Conservation (phyloP, 2,888 invertebrate genomes). For the Lucinisca nassula region DNA sequence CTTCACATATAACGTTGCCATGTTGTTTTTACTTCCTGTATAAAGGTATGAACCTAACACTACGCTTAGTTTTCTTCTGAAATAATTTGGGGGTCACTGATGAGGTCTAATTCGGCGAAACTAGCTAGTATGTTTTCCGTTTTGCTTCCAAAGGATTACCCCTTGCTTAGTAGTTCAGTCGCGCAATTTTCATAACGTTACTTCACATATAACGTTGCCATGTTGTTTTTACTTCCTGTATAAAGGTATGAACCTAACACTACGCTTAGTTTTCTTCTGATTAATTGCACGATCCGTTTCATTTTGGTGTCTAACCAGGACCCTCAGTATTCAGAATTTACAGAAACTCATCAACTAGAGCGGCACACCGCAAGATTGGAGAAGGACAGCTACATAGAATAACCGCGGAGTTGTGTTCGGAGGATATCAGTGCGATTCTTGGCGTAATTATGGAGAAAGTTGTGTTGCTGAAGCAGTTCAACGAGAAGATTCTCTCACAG, state of each 20-base stretch:
- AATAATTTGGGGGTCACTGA: too few relatives aligned
- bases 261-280: not conserved
- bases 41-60: too few relatives aligned
- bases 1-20: too few relatives aligned
- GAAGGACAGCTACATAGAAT: not conserved
- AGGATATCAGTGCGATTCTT: not conserved
- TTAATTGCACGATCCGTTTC: not conserved
- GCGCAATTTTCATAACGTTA: too few relatives aligned
- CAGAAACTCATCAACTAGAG: constrained; percentile 8
- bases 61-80: too few relatives aligned
- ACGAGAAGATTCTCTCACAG: not conserved
- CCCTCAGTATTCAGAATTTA: constrained; percentile 4
- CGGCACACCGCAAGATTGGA: not conserved
- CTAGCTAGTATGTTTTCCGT: too few relatives aligned
- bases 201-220: not conserved
- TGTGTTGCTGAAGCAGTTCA: not conserved
- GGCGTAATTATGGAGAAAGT: not conserved
- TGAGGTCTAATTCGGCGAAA: too few relatives aligned
- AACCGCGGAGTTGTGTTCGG: not conserved
- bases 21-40: too few relatives aligned
- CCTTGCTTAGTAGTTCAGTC: too few relatives aligned
- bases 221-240: not conserved
- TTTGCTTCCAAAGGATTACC: too few relatives aligned
- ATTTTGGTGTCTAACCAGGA: not conserved
- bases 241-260: constrained; percentile 4